Base-by-base conservation (phyloP, 2,797 vertebrate genomes). In the Nothura maculosa region DNA sequence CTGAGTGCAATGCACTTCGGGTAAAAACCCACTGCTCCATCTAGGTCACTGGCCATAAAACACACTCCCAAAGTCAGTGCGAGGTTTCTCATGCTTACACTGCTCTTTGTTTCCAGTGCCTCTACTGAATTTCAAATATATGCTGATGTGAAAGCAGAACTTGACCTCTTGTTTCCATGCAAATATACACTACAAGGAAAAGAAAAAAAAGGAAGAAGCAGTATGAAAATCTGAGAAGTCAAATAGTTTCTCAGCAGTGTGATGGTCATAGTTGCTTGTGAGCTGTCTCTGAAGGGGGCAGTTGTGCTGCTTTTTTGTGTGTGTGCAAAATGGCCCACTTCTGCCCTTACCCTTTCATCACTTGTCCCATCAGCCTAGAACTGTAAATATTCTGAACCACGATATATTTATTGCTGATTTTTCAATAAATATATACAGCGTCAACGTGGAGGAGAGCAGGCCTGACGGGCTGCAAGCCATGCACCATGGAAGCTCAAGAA, bases 71-170 rank as follows among this genome's bases (percentile, higher is more conserved):
- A 95, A 85, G 34, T 40, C 93, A 92, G 12, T 45, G 68, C 83
- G 78, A 64, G 81, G 85, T 92, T 93, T 85, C 85, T 92, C 60
- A 36, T 94, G 77, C 90, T 94, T 93, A 85, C 67, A 64, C 77
- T 88, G 87, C 82, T 79, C 64, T 94, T 92, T 92, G 87, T 95
- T 96, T 94, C 85, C 5, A 18, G 60, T 85, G 90, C 55, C 75
- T 75, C 64, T 92, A 66, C 64, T 94, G 92, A 94, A 94, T 95
- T 94, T 94, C 74, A 93, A 91, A 90, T 85, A 91, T 90, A 76
- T 92, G 89, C 72, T 94, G 84, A 89, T 94, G 79, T 3, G 67
- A 81, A 79, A 83, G 68, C 48, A 81, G 72, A 85, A 84, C 86
- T 88, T 90, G 96, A 94, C 96, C 86, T 83, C 73, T 83, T 86